Percentiles rank a stretch among this genome's conserved stretches.
phyloP scores from a whole-genome alignment of 2,113 vertebrate species.

The Salvelinus sp. region DNA sequence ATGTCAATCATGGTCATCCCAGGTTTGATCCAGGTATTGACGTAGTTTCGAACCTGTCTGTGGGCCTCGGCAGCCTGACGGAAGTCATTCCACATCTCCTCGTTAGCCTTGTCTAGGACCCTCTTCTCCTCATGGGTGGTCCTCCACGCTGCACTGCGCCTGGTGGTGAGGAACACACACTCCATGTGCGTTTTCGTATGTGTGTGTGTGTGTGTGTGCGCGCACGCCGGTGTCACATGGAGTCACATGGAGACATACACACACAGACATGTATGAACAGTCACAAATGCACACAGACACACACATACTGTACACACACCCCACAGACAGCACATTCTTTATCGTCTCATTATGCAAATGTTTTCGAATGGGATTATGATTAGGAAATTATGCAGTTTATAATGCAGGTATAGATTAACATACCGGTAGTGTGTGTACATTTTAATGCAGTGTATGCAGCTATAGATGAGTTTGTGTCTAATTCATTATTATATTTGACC shows the following conservation, averaged over 20 bases:
- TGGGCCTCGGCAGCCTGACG: slow-evolving; percentile 95
- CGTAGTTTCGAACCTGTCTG: slow-evolving; percentile 93
- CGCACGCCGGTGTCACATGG: too few species aligned
- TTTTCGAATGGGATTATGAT: slow-evolving; percentile 15
- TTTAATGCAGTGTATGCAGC: too few species aligned
- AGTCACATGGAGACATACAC: too few species aligned
- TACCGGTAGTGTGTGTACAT: too few species aligned
- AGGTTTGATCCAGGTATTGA: slow-evolving; percentile 96
- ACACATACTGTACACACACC: too few species aligned
- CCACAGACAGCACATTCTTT: slow-evolving; percentile 20
- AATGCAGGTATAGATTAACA: neutral
- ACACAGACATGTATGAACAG: too few species aligned
- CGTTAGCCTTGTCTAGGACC: slow-evolving; percentile 88
- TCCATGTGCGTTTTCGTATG: too few species aligned
- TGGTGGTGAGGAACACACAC: slow-evolving; percentile 42
- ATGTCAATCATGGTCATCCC: slow-evolving; percentile 99
- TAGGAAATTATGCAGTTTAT: slow-evolving; percentile 5
- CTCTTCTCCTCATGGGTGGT: slow-evolving; percentile 91
- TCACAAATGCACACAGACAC: too few species aligned
- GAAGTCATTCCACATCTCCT: slow-evolving; percentile 97
- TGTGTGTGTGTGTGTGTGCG: too few species aligned
- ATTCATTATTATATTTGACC: too few species aligned
- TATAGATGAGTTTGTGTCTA: too few species aligned
- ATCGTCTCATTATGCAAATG: slow-evolving; percentile 16
- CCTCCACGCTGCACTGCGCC: slow-evolving; percentile 89